Conservation (phyloP, 2,888 invertebrate genomes). For the Megalurothrips usitatus region DNA sequence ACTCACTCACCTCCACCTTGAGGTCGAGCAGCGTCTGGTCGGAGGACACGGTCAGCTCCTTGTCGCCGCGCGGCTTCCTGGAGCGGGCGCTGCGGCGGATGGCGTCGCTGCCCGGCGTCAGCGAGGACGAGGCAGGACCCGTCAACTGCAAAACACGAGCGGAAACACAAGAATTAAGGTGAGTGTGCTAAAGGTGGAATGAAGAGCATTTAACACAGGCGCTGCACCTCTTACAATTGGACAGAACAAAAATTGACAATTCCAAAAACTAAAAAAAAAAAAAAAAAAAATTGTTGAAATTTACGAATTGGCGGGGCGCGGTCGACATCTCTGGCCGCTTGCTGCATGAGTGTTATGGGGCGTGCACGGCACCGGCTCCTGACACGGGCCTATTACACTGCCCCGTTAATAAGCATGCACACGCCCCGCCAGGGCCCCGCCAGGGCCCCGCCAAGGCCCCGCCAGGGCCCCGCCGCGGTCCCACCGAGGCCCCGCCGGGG, state of each 20-base stretch:
- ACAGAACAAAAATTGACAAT: too few relatives aligned
- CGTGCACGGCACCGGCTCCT: not conserved
- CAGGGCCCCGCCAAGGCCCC: too few relatives aligned
- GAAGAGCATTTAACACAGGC: too few relatives aligned
- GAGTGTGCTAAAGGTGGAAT: too few relatives aligned
- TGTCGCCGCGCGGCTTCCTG: constrained; percentile 46
- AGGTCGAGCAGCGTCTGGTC: constrained; percentile 46
- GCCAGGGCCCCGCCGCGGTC: too few relatives aligned
- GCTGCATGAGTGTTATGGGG: not conserved
- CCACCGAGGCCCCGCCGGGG: too few relatives aligned
- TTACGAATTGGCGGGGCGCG: not conserved
- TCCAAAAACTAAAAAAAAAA: too few relatives aligned
- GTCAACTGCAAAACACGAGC: too few relatives aligned
- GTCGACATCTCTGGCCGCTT: not conserved
- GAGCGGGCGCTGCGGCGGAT: constrained; percentile 45
- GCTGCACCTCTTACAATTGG: too few relatives aligned
- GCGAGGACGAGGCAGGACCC: not conserved
- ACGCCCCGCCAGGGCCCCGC: too few relatives aligned
- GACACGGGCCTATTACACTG: not conserved
- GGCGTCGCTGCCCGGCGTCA: constrained; percentile 25
- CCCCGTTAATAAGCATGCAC: constrained; percentile 19
- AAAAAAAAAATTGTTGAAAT: too few relatives aligned
- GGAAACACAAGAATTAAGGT: too few relatives aligned
- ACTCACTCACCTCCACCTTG: constrained; percentile 45
- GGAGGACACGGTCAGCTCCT: constrained; percentile 47